Evolutionary conservation across 2,797 vertebrate species (phyloP).

Genomic region (Apogon hyalosoma): DNA sequence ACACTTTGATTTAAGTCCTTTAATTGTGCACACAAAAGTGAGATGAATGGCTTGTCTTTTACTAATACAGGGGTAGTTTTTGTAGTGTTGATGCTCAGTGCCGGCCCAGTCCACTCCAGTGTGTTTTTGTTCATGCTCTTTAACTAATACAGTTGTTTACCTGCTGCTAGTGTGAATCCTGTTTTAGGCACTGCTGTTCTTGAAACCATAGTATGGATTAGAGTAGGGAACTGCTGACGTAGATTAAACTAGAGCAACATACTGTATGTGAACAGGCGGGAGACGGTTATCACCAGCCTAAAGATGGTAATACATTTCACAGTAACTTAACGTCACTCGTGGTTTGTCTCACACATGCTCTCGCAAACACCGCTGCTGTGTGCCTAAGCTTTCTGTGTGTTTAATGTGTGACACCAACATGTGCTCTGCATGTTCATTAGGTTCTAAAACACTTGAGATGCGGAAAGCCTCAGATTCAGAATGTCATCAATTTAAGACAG

Average conservation of each 20-base stretch:
- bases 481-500: not conserved
- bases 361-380: slow-evolving; percentile 34
- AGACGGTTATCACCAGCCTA: slow-evolving; percentile 9
- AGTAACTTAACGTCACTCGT: slow-evolving; percentile 22
- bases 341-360: slow-evolving; percentile 28
- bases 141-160: slow-evolving; percentile 62
- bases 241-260: not conserved
- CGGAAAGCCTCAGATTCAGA: slow-evolving; percentile 28
- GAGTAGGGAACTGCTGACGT: slow-evolving; percentile 4
- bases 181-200: slow-evolving; percentile 72
- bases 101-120: slow-evolving; percentile 31
- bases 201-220: slow-evolving; percentile 32
- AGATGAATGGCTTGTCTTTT: slow-evolving; percentile 17
- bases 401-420: slow-evolving; percentile 23
- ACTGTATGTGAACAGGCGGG: slow-evolving; percentile 13
- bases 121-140: slow-evolving; percentile 51
- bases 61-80: slow-evolving; percentile 2
- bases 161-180: slow-evolving; percentile 78
- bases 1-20: slow-evolving; percentile 26
- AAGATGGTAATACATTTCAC: slow-evolving; percentile 28
- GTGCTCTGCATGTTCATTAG: slow-evolving; percentile 34
- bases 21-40: slow-evolving; percentile 19
- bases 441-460: slow-evolving; percentile 16
- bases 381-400: slow-evolving; percentile 21
- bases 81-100: slow-evolving; percentile 21